Base-by-base conservation (phyloP, 2,113 vertebrate genomes). In the Nematolebias whitei region DNA sequence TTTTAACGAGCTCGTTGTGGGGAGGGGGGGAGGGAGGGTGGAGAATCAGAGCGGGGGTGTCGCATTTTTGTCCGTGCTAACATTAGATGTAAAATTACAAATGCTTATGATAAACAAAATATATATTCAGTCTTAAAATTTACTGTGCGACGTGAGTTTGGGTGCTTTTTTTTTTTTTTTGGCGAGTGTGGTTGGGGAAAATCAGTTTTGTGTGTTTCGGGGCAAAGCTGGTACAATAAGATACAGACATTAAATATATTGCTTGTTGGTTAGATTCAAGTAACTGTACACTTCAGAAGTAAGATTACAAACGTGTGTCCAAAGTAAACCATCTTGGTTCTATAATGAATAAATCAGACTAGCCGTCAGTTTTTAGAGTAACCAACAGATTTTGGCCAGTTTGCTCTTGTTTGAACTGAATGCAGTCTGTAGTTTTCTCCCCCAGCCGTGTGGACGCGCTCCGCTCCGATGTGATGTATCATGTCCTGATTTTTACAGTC, bases 61-160 rank as follows among this genome's bases (percentile, higher is more conserved):
- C 84, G 81, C 85, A 81, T 74, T 85, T 84, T 87, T 88, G 85
- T 90, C 54, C 68, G 87, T 91, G 90, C 90, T 89, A 90, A 90
- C 84, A 90, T 90, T 83, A 87, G 89, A 85, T 92, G 90, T 92
- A 91, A 88, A 90, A 89, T 92, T 90, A 90, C 85, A 91, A 90
- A 92, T 89, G 79, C 90, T 90, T 92, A 92, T 91, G 91, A 91
- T 90, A 92, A 90, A 90, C 90, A 90, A 90, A 90, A 89, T 88
- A 89, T 92, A 90, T 91, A 91, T 92, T 91, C 89, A 91, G 90
- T 92, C 90, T 91, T 92, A 92, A 91, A 84, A 77, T 74, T 87
- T 85, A 85, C 84, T 88, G 88, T 90, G 89, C 85, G 85, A 87
- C 60, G 86, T 85, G 88, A 88, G 85, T 90, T 90, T 87, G 90